Evolutionary conservation across 2,888 invertebrate genomes (phyloP).

Genomic region (Biston stratarius): DNA sequence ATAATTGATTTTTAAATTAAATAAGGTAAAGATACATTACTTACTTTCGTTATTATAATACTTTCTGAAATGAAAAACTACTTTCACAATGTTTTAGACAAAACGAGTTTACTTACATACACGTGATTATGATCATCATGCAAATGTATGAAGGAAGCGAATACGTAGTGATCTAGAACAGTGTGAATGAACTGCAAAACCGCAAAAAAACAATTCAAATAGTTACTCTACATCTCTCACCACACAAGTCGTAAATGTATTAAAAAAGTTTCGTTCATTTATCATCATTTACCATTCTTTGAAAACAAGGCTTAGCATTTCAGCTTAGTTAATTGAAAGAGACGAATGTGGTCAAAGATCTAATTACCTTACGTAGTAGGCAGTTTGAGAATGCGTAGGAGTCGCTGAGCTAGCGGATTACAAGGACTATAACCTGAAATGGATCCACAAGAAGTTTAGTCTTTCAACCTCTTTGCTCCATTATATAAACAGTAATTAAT

Average conservation of each 20-base stretch:
- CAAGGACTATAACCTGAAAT: constrained; percentile 37
- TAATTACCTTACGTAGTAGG: constrained; percentile 36
- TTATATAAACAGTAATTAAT: constrained; percentile 2
- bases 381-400: constrained; percentile 34
- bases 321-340: constrained; percentile 38
- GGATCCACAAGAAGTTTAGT: constrained; percentile 30
- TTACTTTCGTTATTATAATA: neutral
- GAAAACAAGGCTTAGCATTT: constrained; percentile 38
- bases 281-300: constrained; percentile 40
- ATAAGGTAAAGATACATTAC: no score
- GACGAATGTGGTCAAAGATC: constrained; percentile 40
- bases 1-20: no score
- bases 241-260: constrained; percentile 30
- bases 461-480: constrained; percentile 29
- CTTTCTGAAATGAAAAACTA: constrained; percentile 1
- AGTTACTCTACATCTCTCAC: constrained; percentile 36
- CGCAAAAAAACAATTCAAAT: constrained; percentile 37
- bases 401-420: constrained; percentile 33
- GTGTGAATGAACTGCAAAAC: constrained; percentile 37
- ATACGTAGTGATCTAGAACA: constrained; percentile 31
- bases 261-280: constrained; percentile 35
- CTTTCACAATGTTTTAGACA: constrained; percentile 11
- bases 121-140: constrained; percentile 15
- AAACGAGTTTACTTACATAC: neutral
- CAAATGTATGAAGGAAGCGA: constrained; percentile 28